Conservation (phyloP, 2,888 invertebrate genomes). For the Dryobota labecula region DNA sequence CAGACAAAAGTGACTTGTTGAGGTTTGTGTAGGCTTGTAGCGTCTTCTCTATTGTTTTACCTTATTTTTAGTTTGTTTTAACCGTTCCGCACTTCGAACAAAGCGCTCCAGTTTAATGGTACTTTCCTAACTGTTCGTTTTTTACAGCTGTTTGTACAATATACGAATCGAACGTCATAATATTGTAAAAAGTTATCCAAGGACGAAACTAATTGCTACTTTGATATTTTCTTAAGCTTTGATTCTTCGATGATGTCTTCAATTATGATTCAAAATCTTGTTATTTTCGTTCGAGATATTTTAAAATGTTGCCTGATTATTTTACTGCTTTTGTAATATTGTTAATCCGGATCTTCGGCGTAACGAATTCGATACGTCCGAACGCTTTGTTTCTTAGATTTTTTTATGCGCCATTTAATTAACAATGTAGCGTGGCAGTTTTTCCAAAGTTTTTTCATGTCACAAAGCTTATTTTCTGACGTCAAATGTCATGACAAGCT, state of each 20-base stretch:
- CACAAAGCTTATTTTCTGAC: slow-evolving; percentile 2
- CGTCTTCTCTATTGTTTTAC: slow-evolving; percentile 34
- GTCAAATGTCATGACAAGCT: not conserved
- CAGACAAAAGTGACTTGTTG: not conserved
- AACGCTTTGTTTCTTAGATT: slow-evolving; percentile 27
- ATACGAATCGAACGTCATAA: not conserved
- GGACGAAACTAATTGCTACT: not conserved
- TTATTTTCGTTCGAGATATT: not conserved
- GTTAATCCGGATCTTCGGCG: slow-evolving; percentile 19
- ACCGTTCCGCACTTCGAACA: slow-evolving; percentile 17
- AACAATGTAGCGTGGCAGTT: slow-evolving; percentile 16
- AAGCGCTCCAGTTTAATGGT: slow-evolving; percentile 30
- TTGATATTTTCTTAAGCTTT: slow-evolving; percentile 2
- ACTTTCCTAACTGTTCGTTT: slow-evolving; percentile 17
- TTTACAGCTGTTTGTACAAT: slow-evolving; percentile 17
- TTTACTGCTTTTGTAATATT: slow-evolving; percentile 15
- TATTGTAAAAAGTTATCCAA: not conserved
- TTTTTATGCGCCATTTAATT: slow-evolving; percentile 35
- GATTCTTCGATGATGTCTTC: slow-evolving; percentile 4
- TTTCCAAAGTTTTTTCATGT: slow-evolving; percentile 11
- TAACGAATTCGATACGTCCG: slow-evolving; percentile 32
- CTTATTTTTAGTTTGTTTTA: slow-evolving; percentile 35
- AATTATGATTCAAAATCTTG: slow-evolving; percentile 17
- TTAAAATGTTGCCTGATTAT: slow-evolving; percentile 6
- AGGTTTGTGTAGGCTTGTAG: not conserved